A percentile compares a stretch with the other conserved stretches of the same genome.
These are phyloP conservation scores for Dyspetes luteomarginatus DNA, from an alignment of 2,888 invertebrate species.

Conservation along the genomic window DNA sequence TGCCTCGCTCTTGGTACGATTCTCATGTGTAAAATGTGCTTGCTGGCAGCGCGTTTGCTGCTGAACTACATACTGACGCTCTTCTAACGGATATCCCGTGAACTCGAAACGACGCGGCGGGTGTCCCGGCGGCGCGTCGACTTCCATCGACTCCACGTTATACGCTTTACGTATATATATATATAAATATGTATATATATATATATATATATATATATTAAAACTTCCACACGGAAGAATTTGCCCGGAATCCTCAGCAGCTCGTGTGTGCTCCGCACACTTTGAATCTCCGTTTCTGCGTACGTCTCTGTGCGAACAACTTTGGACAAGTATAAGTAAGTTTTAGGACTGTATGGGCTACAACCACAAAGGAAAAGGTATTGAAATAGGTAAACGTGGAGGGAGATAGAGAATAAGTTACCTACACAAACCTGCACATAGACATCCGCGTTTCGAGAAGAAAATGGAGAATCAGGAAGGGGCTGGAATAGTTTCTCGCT, in stretches of 20 bases:
- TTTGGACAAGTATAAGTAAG: too few species aligned
- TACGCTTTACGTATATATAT: slow-evolving; percentile 14
- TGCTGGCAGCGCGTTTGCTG: slow-evolving; percentile 44
- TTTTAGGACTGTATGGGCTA: too few species aligned
- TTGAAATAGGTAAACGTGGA: too few species aligned
- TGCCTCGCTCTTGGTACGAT: slow-evolving; percentile 24
- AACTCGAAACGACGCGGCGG: slow-evolving; percentile 30
- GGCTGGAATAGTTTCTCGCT: too few species aligned
- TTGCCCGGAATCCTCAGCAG: too few species aligned
- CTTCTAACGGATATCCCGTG: slow-evolving; percentile 27
- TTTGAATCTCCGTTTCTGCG: slow-evolving; percentile 22
- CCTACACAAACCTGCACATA: too few species aligned
- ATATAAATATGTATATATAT: slow-evolving; percentile 22
- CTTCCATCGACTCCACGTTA: slow-evolving; percentile 46
- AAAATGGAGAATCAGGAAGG: too few species aligned
- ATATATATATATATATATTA: neutral
- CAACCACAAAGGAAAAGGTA: too few species aligned
- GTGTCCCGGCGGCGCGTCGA: slow-evolving; percentile 54
- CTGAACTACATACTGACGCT: slow-evolving; percentile 40
- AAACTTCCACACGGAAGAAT: neutral
- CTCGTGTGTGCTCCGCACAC: neutral
- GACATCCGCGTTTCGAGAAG: too few species aligned
- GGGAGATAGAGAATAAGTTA: too few species aligned
- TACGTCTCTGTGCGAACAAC: too few species aligned
- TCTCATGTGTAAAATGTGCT: slow-evolving; percentile 30